Base-by-base conservation (phyloP, 2,113 vertebrate genomes). In the Austrofundulus limnaeus region DNA sequence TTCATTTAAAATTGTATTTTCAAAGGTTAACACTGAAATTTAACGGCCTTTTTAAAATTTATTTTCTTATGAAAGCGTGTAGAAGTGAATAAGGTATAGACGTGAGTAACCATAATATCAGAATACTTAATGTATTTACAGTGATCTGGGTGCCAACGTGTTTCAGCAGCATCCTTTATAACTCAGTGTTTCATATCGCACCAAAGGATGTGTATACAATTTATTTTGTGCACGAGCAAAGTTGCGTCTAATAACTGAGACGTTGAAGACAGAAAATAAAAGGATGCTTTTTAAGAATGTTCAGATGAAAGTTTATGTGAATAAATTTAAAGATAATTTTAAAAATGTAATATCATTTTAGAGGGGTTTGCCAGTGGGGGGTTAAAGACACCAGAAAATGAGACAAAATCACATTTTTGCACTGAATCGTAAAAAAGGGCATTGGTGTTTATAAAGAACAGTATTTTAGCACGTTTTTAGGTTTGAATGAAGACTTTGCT, bases 151-250 rank as follows among this genome's bases (percentile, higher is more conserved):
- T 8, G 31, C 45, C 21, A 51, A 64, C 20, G 37, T 46, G 38
- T 56, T 58, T 64, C 49, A 69, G 70, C 60, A 63, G 37, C 61
- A 66, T 12, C 39, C 34, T 45, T 51, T 57, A 5, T 73, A 59
- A 38, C n/a, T 39, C 15, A 34, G 52, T 63, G 17, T 57, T 58
- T 53, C 34, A 5, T 74, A 68, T 66, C 49, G 38, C 66, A 77
- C 47, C 21, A 3, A 66, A 54, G 59, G 55, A 52, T 61, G 43
- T 66, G 11, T 65, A 61, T 62, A 34, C 52, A 47, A 61, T 72
- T 78, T 74, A 61, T 72, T 83, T 76, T 42, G 17, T 73, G 75
- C 77, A 88, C 72, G 78, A 70, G 57, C 66, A 43, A 66, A 57
- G 15, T 78, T 53, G 65, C 60, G 54, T 9, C 46, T 52, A 61